Evolutionary conservation across 2,113 vertebrate genomes (phyloP), one percentile per base, ranked within the genome.

Genomic region (Dasyurus viverrinus): DNA sequence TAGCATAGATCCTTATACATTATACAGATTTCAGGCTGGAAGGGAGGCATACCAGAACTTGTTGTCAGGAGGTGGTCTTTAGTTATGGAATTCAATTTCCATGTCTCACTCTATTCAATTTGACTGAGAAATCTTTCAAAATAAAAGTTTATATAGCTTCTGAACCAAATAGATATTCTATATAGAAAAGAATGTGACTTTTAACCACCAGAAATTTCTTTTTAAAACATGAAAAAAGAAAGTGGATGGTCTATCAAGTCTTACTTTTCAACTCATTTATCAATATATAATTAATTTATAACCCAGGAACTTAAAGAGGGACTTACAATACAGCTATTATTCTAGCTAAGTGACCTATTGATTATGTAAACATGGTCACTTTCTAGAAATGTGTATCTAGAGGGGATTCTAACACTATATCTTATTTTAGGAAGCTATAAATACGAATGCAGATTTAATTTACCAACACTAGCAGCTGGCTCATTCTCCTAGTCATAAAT

Each of bases 401-500:
- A 68, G 93, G 25, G 8, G 4, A 90, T 57, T 91, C 8, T 57
- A 89, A 55, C 30, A 89, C 27, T 91, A 11, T 26, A 25, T 8
- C 1, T 89, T 14, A 52, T 24, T 93, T 52, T 42, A 68, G 48
- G 4, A 90, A 93, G 53, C 23, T 52, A 91, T 19, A 60, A 91
- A 55, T 53, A 76, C 42, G 92, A 57, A 94, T 30, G 30, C 6
- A 90, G 11, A 91, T 53, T 30, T 91, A 90, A 90, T 92, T 91
- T 23, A 19, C 91, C 10, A 57, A 8, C 46, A 84, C 36, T 19
- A 19, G 36, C 7, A 55, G 2, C 7, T 95, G 23, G 3, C 46
- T 92, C 91, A 84, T 91, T 94, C 23, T 91, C 16, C 92, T 27
- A 89, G 1, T 76, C 52, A 90, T 90, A 92, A 92, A 53, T 57